These are phyloP conservation scores for Xiphophorus birchmanni DNA, from an alignment of 2,797 vertebrate genomes.

Conservation along the genomic window DNA sequence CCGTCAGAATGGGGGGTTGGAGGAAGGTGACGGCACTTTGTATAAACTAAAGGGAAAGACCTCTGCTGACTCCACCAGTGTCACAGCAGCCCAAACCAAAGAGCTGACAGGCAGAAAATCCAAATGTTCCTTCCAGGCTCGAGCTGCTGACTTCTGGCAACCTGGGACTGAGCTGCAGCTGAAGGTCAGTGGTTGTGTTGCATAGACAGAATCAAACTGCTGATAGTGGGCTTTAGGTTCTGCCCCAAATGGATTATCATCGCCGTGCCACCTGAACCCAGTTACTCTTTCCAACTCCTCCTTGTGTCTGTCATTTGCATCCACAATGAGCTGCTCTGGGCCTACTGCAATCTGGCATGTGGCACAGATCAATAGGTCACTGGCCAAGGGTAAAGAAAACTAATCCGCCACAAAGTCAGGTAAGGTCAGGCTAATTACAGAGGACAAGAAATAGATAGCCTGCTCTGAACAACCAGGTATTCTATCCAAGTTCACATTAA, in stretches of 20 bases:
- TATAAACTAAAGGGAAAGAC: constrained; percentile 51
- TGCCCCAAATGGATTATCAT: constrained; percentile 44
- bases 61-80: constrained; percentile 73
- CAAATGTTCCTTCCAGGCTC: constrained; percentile 53
- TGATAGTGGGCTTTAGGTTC: constrained; percentile 57
- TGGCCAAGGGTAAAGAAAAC: constrained; percentile 26
- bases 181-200: constrained; percentile 66
- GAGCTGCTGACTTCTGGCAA: constrained; percentile 73
- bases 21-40: constrained; percentile 43
- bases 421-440: constrained; percentile 22
- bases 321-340: constrained; percentile 44
- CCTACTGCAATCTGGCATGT: constrained; percentile 27
- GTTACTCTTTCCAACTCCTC: constrained; percentile 22
- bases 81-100: constrained; percentile 52
- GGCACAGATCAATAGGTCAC: constrained; percentile 51
- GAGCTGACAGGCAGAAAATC: constrained; percentile 75
- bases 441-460: neutral
- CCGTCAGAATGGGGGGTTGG: constrained; percentile 37
- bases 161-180: constrained; percentile 45
- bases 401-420: constrained; percentile 10
- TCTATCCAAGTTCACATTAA: neutral
- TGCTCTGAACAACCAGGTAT: neutral
- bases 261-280: constrained; percentile 35
- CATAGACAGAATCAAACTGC: constrained; percentile 66
- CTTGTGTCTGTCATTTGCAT: constrained; percentile 40